Base-by-base conservation (phyloP, 2,113 vertebrate species). In the Campylomormyrus tamandua region DNA sequence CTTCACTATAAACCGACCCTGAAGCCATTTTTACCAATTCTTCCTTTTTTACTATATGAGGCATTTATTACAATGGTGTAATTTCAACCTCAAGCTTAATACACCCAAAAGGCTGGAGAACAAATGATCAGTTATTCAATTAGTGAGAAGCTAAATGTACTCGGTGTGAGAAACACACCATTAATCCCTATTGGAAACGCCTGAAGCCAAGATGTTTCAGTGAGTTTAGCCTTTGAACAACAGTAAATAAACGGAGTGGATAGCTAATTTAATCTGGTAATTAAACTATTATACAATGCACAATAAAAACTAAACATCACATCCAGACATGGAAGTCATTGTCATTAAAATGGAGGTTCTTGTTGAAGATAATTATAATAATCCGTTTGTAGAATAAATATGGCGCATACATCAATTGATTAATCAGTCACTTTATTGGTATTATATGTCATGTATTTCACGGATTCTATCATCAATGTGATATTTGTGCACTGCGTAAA, bases 261-360 rank as follows among this genome's bases (percentile, higher is more conserved):
- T 45, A 48, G 21, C 80, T 84, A 80, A 45, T 83, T 80, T 31
- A 84, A 52, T 53, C 80, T 58, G 24, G 39, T 11, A 89, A 49
- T 19, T 74, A 49, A 89, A 39, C 48, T 56, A 42, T 31, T 83
- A 83, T 83, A 24, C 66, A 80, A 39, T 35, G n/a, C n/a, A 70
- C 62, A 70, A 70, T 70, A 70, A 70, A 70, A 70, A 31, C 62
- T 80, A 80, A 80, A 39, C 74, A 80, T 80, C 74, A 80, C 74
- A 80, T 80, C 2, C 17, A 80, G 15, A 80, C 74, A 80, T 80
- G 74, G 74, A 80, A 80, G 35, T 8, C 74, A 80, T 80, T 80
- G 74, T 80, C 35, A 80, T 80, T 80, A 80, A 80, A 80, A 80
- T 42, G 15, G 15, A 42, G 6, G 70, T 39, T 77, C n/a, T 66